A percentile compares a stretch with the other conserved stretches of the same genome.
Evolutionary conservation across 2,113 vertebrate species (phyloP).

Genomic region (Lamprologus lemairii): DNA sequence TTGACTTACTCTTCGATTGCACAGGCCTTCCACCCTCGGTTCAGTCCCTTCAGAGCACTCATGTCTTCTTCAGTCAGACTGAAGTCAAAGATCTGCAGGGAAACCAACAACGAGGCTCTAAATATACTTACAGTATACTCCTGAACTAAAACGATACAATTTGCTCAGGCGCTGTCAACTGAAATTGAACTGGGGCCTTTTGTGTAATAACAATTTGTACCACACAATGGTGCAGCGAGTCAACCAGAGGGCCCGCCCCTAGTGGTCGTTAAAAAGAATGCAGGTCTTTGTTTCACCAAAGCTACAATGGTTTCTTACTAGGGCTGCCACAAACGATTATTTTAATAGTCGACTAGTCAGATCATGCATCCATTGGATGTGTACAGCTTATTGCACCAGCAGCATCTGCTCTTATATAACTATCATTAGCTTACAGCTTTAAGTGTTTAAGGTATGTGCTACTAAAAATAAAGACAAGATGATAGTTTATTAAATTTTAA

Average conservation of each 20-base stretch:
- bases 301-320: not conserved
- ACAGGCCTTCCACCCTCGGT: constrained; percentile 61
- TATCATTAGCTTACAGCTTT: too few relatives aligned
- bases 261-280: not conserved
- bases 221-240: not conserved
- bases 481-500: too few relatives aligned
- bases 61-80: constrained; percentile 63
- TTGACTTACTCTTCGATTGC: constrained; percentile 37
- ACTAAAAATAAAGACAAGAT: too few relatives aligned
- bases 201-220: not conserved
- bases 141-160: not conserved
- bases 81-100: constrained; percentile 72
- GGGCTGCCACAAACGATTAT: too few relatives aligned
- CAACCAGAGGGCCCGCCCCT: not conserved
- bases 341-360: too few relatives aligned
- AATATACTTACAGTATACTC: not conserved
- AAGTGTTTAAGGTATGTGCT: too few relatives aligned
- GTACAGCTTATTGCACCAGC: too few relatives aligned
- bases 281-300: not conserved
- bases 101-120: not conserved
- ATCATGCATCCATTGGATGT: too few relatives aligned
- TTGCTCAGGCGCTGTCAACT: not conserved
- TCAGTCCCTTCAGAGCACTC: constrained; percentile 46
- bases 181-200: not conserved
- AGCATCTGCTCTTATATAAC: too few relatives aligned